Evolutionary conservation across 2,113 vertebrate species (phyloP), one percentile per base, ranked within the genome.

Genomic region (Platichthys flesus): DNA sequence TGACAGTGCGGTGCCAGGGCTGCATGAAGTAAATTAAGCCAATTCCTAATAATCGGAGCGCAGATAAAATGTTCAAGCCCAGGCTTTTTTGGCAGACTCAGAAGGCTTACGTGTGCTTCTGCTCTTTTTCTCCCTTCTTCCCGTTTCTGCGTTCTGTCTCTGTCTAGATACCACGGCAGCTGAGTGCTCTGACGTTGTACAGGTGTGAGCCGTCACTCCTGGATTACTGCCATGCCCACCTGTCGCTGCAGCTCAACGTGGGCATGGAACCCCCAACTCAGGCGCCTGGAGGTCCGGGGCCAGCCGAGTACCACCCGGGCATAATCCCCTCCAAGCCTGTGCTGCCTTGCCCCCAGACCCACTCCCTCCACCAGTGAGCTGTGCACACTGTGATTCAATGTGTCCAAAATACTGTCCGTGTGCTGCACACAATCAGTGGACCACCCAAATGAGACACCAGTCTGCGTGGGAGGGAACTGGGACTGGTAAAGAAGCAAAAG

Each of bases 151-250:
- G 67, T 9, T 23, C 59, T 61, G 26, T 58, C 76, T 78, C 65
- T 80, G 66, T 78, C 35, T 31, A 94, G 93, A 79, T 92, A 47
- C 89, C 79, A 51, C 88, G 79, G 86, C 91, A 90, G 89, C 81
- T 92, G 88, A 89, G 89, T 67, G 88, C 91, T 78, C 68, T 92
- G 85, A 82, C 88, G 24, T 84, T 92, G 88, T 92, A 90, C 89
- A 88, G 92, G 86, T 93, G 82, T 79, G 93, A 93, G 73, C 92
- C 85, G 89, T 90, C 88, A 8, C 76, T 91, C 73, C 83, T 92
- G 90, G 92, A 93, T 86, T 89, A 91, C 84, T 88, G 92, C 83
- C 92, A 89, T 52, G 87, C 89, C 83, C 92, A 93, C 85, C 90
- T 89, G 86, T 82, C 82, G 18, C 86, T 91, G 83, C 91, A 84